These are phyloP conservation scores for Lycodopsis pacificus DNA, from an alignment of 2,797 vertebrate genomes.

Conservation along the genomic window DNA sequence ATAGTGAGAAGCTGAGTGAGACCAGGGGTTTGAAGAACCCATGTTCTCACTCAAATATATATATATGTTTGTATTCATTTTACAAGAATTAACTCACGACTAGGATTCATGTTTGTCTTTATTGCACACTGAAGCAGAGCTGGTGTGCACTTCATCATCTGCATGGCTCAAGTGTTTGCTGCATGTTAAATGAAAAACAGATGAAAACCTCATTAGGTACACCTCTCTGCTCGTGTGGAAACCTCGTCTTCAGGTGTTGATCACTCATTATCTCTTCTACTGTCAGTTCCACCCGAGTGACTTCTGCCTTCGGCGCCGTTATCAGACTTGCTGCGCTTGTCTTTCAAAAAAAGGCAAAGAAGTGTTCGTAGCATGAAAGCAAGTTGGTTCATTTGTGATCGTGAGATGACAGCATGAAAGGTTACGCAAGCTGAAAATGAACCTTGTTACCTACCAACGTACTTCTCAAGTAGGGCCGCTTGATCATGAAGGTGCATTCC, in stretches of 20 bases:
- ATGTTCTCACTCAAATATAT: too few species aligned
- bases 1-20: too few species aligned
- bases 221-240: background rate
- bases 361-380: slow-evolving; percentile 11
- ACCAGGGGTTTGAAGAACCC: too few species aligned
- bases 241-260: slow-evolving; percentile 17
- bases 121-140: background rate
- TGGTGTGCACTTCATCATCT: background rate
- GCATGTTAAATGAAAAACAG: background rate
- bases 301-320: slow-evolving; percentile 35
- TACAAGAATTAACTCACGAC: background rate
- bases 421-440: slow-evolving; percentile 22
- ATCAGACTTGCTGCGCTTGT: background rate
- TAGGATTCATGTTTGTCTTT: background rate
- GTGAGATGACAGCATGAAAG: slow-evolving; percentile 10
- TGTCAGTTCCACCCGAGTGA: slow-evolving; percentile 36
- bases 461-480: slow-evolving; percentile 1
- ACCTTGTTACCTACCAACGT: background rate
- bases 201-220: slow-evolving; percentile 4
- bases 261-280: slow-evolving; percentile 26
- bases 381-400: slow-evolving; percentile 15
- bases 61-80: background rate
- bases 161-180: background rate
- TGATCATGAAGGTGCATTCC: slow-evolving; percentile 7
- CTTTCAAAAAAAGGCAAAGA: slow-evolving; percentile 15